Conservation (phyloP, 2,888 invertebrate genomes). For the Machimus rusticus region DNA sequence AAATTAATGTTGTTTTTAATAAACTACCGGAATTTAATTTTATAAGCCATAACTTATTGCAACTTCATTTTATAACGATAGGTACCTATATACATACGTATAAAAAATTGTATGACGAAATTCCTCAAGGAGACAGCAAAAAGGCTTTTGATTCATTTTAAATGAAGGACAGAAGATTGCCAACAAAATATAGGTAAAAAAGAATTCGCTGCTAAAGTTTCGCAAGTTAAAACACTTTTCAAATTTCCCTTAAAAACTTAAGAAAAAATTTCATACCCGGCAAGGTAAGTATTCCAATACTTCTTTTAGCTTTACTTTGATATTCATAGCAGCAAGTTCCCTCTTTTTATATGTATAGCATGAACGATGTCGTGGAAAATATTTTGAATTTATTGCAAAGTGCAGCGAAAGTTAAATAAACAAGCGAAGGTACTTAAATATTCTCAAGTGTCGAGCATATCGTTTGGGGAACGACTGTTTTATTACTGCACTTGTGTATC, state of each 20-base stretch:
- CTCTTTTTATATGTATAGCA: not conserved
- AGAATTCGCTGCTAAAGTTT: not conserved
- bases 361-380: not conserved
- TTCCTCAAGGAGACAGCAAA: not conserved
- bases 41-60: not conserved
- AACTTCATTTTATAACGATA: not conserved
- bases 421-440: not conserved
- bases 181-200: not conserved
- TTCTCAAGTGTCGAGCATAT: not conserved
- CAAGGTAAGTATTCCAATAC: not conserved
- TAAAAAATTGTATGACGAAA: not conserved
- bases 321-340: not conserved
- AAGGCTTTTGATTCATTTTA: not conserved
- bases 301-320: not conserved
- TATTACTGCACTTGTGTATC: not conserved
- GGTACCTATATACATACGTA: too few species aligned
- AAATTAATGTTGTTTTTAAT: not conserved
- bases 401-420: not conserved
- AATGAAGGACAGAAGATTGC: not conserved
- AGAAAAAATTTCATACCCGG: not conserved
- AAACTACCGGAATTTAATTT: not conserved
- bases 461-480: not conserved
- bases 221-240: not conserved
- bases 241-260: not conserved
- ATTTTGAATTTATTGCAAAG: not conserved